Evolutionary conservation across 2,797 vertebrate genomes (phyloP).

Genomic region (Eidolon dupreanum): DNA sequence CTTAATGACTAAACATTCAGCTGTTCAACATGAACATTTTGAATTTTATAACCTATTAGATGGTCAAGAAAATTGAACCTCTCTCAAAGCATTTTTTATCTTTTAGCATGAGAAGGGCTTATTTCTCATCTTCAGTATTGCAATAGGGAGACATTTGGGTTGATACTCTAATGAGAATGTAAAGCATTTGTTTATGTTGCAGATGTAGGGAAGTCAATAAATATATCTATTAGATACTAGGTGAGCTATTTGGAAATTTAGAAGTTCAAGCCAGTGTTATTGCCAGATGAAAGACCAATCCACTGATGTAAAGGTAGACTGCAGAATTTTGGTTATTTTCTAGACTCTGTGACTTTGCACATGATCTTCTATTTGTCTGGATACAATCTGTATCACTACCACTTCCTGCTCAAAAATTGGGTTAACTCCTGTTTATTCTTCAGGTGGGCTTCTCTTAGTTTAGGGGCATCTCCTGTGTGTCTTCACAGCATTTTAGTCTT

Average conservation of each 20-base stretch:
- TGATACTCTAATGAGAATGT: background rate
- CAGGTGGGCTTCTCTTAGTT: background rate
- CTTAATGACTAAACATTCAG: background rate
- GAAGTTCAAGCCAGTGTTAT: background rate
- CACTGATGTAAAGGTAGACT: background rate
- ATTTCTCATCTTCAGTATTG: conserved; percentile 16
- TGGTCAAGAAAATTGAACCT: background rate
- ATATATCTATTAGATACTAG: background rate
- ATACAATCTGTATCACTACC: background rate
- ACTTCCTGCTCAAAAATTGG: background rate
- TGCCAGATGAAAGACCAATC: background rate
- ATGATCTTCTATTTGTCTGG: background rate
- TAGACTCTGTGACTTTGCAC: background rate
- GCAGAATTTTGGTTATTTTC: background rate
- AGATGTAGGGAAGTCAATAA: conserved; percentile 38
- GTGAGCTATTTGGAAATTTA: conserved; percentile 18
- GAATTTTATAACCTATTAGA: background rate
- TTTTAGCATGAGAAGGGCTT: background rate
- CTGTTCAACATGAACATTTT: background rate
- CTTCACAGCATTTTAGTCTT: conserved; percentile 12
- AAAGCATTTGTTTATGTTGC: background rate
- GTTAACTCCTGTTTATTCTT: background rate
- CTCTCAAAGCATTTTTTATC: background rate
- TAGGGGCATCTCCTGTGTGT: background rate
- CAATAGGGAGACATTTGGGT: background rate